Evolutionary conservation across 2,113 vertebrate species (phyloP), one percentile per base, ranked within the genome.

Genomic region (Pterophyllum scalare): DNA sequence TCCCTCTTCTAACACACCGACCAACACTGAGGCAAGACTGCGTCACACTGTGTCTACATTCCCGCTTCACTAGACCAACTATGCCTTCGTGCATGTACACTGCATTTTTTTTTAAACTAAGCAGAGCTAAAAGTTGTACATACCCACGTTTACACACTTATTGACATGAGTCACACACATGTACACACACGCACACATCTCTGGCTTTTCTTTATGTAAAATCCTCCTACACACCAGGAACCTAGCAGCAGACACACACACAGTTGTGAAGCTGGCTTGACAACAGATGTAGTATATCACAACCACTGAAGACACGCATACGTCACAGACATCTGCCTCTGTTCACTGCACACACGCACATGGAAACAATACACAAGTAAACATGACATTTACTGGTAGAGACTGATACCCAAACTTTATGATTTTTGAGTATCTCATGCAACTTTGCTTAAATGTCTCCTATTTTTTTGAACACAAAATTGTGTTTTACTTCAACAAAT

Each of bases 201-300:
- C 58, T 81, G 61, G 26, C 67, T 88, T 7, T 19, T 58, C 54
- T 72, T 35, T 46, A 75, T 40, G 14, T 59, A 46, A 80, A 89
- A 52, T 15, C 86, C 80, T 88, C 89, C 89, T 78, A 89, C 87
- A 84, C 84, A 89, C 22, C 62, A 86, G 85, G 70, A 88, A 77
- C 59, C 35, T 35, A 26, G 28, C 87, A 79, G 57, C 74, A 72
- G 46, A 77, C 28, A 28, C 3, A n/a, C n/a, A n/a, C 64, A 75
- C 54, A 67, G 80, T 75, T 60, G 70, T 75, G 61, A 85, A 74
- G 43, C 64, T 76, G 59, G 7, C 75, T 85, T 77, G 38, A 70
- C 82, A 60, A 78, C 24, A 79, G 67, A 72, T 60, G 62, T 43
- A 60, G 83, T 8, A 64, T 24, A 72, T 76, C 15, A 40, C 60